Conservation (phyloP, 2,113 vertebrate species). For the Anseranas semipalmata region DNA sequence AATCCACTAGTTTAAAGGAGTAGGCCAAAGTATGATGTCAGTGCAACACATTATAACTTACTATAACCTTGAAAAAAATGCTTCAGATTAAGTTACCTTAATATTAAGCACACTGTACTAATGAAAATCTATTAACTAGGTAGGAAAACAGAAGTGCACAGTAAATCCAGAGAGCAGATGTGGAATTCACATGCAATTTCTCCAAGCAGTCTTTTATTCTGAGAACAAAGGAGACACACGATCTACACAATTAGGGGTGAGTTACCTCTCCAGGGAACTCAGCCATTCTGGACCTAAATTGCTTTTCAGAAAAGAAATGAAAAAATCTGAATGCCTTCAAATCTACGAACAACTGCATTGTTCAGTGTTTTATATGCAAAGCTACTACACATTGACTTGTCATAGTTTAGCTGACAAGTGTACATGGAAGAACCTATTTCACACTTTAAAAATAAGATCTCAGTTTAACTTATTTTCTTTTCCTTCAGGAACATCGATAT, state of each 20-base stretch:
- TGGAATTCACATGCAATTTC: not conserved
- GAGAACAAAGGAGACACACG: fast-evolving
- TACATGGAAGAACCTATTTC: not conserved
- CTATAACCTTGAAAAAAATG: not conserved
- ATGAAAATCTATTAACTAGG: not conserved
- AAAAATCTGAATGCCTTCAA: not conserved
- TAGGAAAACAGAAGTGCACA: not conserved
- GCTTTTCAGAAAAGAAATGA: not conserved
- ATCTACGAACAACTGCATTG: not conserved
- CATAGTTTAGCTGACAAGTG: not conserved
- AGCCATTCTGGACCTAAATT: not conserved
- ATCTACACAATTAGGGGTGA: not conserved
- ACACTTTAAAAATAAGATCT: not conserved
- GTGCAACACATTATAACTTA: not conserved
- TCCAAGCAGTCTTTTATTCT: not conserved
- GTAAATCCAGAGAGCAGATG: not conserved
- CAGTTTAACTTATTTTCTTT: not conserved
- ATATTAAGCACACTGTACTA: not conserved
- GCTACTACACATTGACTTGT: not conserved
- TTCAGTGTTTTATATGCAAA: not conserved
- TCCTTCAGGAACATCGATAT: not conserved
- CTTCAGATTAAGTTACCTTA: not conserved
- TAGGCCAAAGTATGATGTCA: not conserved
- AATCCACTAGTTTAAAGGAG: not conserved
- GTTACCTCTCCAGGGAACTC: not conserved